Conservation (phyloP, 2,888 invertebrate genomes). For the Drosophila mercatorum region DNA sequence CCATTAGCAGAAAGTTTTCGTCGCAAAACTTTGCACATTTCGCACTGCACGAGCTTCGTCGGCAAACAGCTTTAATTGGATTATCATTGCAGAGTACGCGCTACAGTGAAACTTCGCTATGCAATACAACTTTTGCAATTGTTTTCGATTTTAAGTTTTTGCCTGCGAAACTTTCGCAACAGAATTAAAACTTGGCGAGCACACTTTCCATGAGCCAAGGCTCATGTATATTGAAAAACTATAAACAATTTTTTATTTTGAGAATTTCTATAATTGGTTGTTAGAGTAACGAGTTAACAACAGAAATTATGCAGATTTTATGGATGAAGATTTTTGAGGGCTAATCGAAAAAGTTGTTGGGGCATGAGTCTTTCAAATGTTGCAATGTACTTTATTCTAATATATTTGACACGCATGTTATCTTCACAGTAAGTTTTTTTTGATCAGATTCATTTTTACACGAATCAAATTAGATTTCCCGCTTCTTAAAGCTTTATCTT, state of each 20-base stretch:
- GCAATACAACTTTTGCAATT: conserved; percentile 17
- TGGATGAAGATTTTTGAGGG: too few relatives aligned
- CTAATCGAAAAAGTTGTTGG: neutral
- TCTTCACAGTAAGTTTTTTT: too few relatives aligned
- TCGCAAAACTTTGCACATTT: conserved; percentile 54
- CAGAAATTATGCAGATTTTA: neutral
- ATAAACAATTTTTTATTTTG: neutral
- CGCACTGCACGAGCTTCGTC: conserved; percentile 19
- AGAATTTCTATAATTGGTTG: conserved; percentile 2
- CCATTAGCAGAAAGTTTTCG: conserved; percentile 51
- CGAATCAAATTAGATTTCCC: too few relatives aligned
- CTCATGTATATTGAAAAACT: neutral
- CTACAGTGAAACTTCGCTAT: conserved; percentile 7
- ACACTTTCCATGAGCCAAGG: neutral
- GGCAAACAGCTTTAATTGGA: conserved; percentile 16
- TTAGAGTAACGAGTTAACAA: neutral
- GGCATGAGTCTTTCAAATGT: neutral
- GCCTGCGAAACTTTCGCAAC: neutral
- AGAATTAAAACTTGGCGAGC: neutral
- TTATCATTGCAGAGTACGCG: conserved; percentile 28
- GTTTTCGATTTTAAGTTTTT: conserved; percentile 18
- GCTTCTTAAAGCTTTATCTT: neutral
- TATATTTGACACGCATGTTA: too few relatives aligned
- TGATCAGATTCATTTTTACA: too few relatives aligned
- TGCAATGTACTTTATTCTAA: too few relatives aligned